These are phyloP conservation scores for Chloroclystis v-ata DNA, from an alignment of 2,888 invertebrate genomes.

Conservation along the genomic window DNA sequence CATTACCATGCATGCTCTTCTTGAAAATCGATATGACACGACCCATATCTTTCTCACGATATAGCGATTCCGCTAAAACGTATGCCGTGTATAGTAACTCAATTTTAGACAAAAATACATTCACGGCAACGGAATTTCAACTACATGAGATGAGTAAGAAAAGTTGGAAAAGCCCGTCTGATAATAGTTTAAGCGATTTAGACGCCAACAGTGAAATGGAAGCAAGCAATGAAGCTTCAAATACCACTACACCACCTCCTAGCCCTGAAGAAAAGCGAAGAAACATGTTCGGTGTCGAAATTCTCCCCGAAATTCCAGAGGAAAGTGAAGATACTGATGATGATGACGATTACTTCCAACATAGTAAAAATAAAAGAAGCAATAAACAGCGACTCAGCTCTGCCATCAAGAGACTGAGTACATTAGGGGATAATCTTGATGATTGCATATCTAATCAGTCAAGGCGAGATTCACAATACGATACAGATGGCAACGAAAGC, in stretches of 20 bases:
- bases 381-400: slow-evolving; percentile 60
- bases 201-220: slow-evolving; percentile 40
- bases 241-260: slow-evolving; percentile 65
- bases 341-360: slow-evolving; percentile 36
- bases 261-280: slow-evolving; percentile 69
- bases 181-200: slow-evolving; percentile 55
- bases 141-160: slow-evolving; percentile 63
- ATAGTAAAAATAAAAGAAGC: slow-evolving; percentile 35
- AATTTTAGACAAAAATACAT: slow-evolving; percentile 38
- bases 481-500: slow-evolving; percentile 42
- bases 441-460: slow-evolving; percentile 67
- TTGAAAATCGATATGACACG: slow-evolving; percentile 54
- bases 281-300: slow-evolving; percentile 71
- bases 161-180: slow-evolving; percentile 72
- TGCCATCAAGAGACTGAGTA: slow-evolving; percentile 73
- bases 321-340: slow-evolving; percentile 65
- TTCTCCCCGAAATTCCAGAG: slow-evolving; percentile 75
- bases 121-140: slow-evolving; percentile 59
- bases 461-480: slow-evolving; percentile 55
- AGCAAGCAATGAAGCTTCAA: slow-evolving; percentile 39
- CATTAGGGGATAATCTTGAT: slow-evolving; percentile 70
- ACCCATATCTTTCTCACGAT: slow-evolving; percentile 56
- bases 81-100: slow-evolving; percentile 63
- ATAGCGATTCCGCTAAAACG: slow-evolving; percentile 58
- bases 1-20: slow-evolving; percentile 59